Evolutionary conservation across 2,113 vertebrate species (phyloP).

Genomic region (Aegotheles bennettii): DNA sequence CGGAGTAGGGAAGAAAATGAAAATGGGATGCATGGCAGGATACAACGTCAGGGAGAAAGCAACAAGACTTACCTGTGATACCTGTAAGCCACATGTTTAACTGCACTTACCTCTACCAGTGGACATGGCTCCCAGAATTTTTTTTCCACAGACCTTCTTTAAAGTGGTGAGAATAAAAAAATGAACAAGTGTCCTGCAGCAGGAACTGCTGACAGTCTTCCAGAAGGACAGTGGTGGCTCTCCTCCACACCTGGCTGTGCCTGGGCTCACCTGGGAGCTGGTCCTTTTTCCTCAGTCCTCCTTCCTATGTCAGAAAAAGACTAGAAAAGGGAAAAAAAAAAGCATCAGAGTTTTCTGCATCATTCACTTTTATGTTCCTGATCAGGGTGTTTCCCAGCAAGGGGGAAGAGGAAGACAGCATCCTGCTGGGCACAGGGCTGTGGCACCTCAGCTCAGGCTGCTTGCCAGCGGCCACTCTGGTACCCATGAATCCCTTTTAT

Average conservation of each 20-base stretch:
- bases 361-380: not conserved
- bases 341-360: not conserved
- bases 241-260: not conserved
- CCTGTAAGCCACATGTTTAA: not conserved
- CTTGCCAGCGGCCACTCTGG: not conserved
- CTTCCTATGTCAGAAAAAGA: not conserved
- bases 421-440: not conserved
- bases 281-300: not conserved
- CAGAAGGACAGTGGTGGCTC: too few species aligned
- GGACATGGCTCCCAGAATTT: not conserved
- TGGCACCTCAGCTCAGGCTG: not conserved
- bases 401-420: not conserved
- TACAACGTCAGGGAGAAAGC: fast-evolving
- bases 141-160: not conserved
- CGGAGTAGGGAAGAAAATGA: not conserved
- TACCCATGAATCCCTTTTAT: fast-evolving
- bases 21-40: fast-evolving
- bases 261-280: not conserved
- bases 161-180: not conserved
- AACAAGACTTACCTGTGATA: not conserved
- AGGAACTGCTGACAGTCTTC: not conserved
- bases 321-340: not conserved
- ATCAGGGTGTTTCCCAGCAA: not conserved
- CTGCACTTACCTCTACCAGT: not conserved
- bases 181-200: not conserved